A percentile compares a stretch with the other conserved stretches of the same genome.
Evolutionary conservation across 1,140 invertebrate species (phyloP).

Genomic region (Drosophila oshimai): DNA sequence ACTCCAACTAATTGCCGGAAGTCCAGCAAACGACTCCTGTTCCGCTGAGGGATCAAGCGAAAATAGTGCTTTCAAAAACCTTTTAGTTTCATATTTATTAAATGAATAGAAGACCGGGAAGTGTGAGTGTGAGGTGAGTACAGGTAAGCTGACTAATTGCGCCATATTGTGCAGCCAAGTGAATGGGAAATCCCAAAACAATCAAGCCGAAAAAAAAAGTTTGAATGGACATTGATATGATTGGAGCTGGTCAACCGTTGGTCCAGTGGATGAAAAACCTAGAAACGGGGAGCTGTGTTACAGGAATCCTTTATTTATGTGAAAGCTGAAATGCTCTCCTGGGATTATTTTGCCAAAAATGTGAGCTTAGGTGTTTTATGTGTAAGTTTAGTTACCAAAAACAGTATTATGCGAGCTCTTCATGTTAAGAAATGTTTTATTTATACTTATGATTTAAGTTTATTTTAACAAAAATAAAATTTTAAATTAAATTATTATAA

Average conservation of each 20-base stretch:
- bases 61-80: conserved; percentile 33
- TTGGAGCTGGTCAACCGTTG: conserved; percentile 15
- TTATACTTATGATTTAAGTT: too few relatives aligned
- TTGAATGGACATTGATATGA: conserved; percentile 26
- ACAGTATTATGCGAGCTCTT: too few relatives aligned
- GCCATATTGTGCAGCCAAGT: conserved; percentile 56
- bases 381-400: too few relatives aligned
- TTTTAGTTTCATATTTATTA: conserved; percentile 66
- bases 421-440: too few relatives aligned
- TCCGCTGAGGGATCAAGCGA: background rate
- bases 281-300: background rate
- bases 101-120: conserved; percentile 44
- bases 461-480: too few relatives aligned
- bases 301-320: background rate
- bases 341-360: background rate
- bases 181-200: conserved; percentile 65
- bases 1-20: conserved; percentile 66
- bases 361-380: too few relatives aligned
- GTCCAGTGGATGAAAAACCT: background rate
- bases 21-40: conserved; percentile 40
- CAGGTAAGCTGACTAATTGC: conserved; percentile 59
- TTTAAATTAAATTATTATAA: too few relatives aligned
- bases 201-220: conserved; percentile 29
- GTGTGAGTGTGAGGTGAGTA: background rate
- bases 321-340: background rate